Evolutionary conservation across 2,888 invertebrate genomes (phyloP), one percentile per base, ranked within the genome.

Genomic region (Norana najaformis): DNA sequence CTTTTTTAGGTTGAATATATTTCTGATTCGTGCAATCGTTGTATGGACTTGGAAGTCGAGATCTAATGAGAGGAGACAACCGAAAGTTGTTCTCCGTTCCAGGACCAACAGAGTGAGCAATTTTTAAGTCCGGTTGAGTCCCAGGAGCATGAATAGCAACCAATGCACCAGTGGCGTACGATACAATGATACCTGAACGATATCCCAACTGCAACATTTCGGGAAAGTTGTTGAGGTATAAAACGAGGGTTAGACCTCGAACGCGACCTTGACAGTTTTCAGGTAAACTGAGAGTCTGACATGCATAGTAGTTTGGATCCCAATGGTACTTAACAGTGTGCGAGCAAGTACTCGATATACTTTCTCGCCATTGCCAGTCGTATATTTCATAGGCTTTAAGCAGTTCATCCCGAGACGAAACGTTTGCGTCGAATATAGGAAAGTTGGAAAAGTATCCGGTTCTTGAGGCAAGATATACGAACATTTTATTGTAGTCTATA

Each of bases 21-120:
- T n/a, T 69, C 20, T 39, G 38, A 35, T 20, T 88, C 37, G 88
- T 88, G 88, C 88, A 88, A 39, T 41, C 41, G 38, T n/a, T 38
- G 34, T 88, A 88, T 88, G 88, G 41, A 88, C 35, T 37, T 39
- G 38, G 38, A n/a, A 88, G 41, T 34, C 2, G 30, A 39, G 88
- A n/a, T 35, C 88, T 88, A 18, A 88, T 34, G 23, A 23, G 1
- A 30, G 23, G 41, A 1, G 20, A 6, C 30, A 88, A 39, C 23
- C 41, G 35, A 39, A 88, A 38, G 6, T 38, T 88, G 37, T 30
- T 88, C 16, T 88, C 41, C 20, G 41, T 88, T 20, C 88, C 88
- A 37, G 88, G 88, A 14, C 88, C 41, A 39, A 88, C n/a, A 20
- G 11, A 39, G 23, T 39, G 37, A 1, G 30, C 88, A 20, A 88